A percentile compares a stretch with the other conserved stretches of the same genome.
phyloP scores from a whole-genome alignment of 2,888 invertebrate species.

The Julus scanicus region DNA sequence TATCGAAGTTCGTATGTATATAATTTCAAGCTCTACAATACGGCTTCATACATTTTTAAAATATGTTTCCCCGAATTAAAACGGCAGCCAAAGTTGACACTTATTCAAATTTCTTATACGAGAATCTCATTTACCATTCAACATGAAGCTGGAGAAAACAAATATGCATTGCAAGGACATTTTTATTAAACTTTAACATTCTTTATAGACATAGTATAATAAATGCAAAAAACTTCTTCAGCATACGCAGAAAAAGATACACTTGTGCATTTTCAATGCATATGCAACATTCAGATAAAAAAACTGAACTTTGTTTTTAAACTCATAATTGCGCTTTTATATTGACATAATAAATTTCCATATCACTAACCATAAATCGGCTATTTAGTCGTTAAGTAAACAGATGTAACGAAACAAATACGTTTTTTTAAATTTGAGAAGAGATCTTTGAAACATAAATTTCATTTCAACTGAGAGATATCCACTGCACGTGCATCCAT shows the following conservation, averaged over 20 bases:
- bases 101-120: neutral
- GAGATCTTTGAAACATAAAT: neutral
- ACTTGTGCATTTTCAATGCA: no score
- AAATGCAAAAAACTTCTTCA: no score
- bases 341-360: neutral
- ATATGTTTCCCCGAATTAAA: neutral
- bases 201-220: no score
- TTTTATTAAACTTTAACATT: no score
- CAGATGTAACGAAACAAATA: neutral
- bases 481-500: neutral
- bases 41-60: neutral
- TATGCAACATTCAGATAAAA: no score
- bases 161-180: no score
- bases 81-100: neutral
- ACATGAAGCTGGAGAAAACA: neutral
- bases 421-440: neutral
- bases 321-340: neutral
- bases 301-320: no score
- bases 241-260: no score
- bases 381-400: neutral
- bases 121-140: neutral
- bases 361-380: no score
- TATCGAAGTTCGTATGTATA: neutral
- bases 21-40: neutral
- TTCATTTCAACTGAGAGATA: neutral